Evolutionary conservation across 2,888 invertebrate genomes (phyloP).

Genomic region (Epinotia brunnichana): DNA sequence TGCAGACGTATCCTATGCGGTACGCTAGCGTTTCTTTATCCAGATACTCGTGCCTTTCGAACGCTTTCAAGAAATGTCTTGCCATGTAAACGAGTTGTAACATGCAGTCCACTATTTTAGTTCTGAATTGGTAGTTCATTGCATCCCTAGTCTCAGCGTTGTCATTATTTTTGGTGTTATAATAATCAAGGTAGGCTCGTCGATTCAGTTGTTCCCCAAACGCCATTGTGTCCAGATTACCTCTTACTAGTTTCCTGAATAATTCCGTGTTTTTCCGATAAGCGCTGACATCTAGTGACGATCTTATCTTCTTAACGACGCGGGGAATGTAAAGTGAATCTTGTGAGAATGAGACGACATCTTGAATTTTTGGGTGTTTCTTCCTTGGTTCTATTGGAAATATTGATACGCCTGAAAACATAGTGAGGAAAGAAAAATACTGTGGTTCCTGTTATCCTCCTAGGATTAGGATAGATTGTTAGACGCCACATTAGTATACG

Average conservation of each 20-base stretch:
- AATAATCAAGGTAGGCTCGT: not conserved
- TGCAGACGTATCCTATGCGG: not conserved
- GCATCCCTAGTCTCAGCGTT: not conserved
- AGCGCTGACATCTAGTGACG: not conserved
- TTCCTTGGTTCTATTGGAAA: not conserved
- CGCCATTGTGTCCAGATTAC: not conserved
- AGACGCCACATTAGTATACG: no score
- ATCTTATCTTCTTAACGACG: not conserved
- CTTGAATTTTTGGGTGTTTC: slow-evolving; percentile 6
- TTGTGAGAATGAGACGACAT: not conserved
- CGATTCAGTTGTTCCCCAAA: not conserved
- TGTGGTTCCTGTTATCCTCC: no score
- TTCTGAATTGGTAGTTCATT: not conserved
- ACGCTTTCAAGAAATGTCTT: not conserved
- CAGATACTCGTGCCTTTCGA: not conserved
- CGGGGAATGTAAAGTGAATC: not conserved
- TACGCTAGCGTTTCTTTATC: not conserved
- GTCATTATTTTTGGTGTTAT: not conserved
- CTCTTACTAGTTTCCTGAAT: not conserved
- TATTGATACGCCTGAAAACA: not conserved
- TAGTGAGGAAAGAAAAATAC: not conserved
- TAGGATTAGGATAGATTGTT: no score
- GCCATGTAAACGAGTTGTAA: slow-evolving; percentile 17
- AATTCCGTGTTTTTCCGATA: not conserved
- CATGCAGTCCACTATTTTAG: slow-evolving; percentile 2